A percentile compares a stretch with the other conserved stretches of the same genome.
Evolutionary conservation across 1,140 invertebrate species (phyloP).

Genomic region (Drosophila tsacasi): DNA sequence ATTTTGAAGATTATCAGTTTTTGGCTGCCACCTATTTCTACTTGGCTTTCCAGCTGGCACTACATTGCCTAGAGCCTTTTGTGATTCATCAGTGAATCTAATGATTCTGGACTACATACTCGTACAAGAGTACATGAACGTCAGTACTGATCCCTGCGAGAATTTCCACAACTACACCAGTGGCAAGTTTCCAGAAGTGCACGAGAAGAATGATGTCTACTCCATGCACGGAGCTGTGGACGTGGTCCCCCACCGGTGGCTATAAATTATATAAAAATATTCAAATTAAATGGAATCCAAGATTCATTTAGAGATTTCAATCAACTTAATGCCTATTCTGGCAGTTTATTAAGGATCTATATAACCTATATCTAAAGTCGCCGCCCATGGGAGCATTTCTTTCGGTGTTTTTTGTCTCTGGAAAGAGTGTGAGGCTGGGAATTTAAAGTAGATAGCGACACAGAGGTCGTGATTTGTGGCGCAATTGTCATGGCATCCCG

Average conservation of each 20-base stretch:
- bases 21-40: neutral
- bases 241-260: too few relatives aligned
- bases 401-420: constrained; percentile 13
- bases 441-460: constrained; percentile 6
- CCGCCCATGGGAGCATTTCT: neutral
- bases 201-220: too few relatives aligned
- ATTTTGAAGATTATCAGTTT: neutral
- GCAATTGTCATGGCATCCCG: constrained; percentile 73
- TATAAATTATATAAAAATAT: too few relatives aligned
- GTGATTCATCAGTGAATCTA: too few relatives aligned
- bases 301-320: neutral
- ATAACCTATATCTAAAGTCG: too few relatives aligned
- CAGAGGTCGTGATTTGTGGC: constrained; percentile 47
- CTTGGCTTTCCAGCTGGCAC: neutral
- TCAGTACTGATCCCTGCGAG: too few relatives aligned
- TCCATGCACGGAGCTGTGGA: too few relatives aligned
- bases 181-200: too few relatives aligned
- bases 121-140: too few relatives aligned
- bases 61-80: neutral
- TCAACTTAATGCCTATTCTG: neutral
- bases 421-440: neutral
- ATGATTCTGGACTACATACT: too few relatives aligned
- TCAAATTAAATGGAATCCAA: too few relatives aligned
- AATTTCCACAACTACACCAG: too few relatives aligned
- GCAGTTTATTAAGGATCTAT: neutral